Percentiles rank a stretch among this genome's conserved stretches.
Conservation (phyloP, 1,140 invertebrate species). For the Brachionus angularis region DNA sequence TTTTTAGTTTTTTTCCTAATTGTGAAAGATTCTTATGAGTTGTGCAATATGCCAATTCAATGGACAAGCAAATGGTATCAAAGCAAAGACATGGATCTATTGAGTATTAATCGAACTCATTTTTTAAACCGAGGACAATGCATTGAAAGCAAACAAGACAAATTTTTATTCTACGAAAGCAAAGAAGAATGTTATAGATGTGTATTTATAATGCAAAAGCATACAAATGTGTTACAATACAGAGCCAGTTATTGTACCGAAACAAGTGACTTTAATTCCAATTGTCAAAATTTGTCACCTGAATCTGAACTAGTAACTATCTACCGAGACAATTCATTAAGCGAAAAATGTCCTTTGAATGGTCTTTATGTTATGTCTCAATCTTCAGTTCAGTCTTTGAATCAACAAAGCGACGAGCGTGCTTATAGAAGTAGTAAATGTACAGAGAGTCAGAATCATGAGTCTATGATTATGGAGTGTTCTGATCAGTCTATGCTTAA, state of each 20-base stretch:
- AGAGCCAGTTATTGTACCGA: slow-evolving; percentile 29
- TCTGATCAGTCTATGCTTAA: slow-evolving; percentile 42
- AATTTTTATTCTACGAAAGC: not conserved
- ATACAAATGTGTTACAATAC: slow-evolving; percentile 37
- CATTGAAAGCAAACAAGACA: not conserved
- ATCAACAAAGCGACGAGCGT: not conserved
- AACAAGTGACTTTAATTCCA: not conserved
- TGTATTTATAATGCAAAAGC: slow-evolving; percentile 42
- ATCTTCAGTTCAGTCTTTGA: not conserved
- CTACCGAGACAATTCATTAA: not conserved
- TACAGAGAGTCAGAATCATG: not conserved
- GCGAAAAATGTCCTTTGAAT: slow-evolving; percentile 26
- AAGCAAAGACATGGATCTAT: no score
- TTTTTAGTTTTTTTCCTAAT: no score
- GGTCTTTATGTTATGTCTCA: slow-evolving; percentile 21
- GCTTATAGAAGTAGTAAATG: slow-evolving; percentile 1
- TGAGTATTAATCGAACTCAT: no score
- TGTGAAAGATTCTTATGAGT: no score
- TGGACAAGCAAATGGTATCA: no score
- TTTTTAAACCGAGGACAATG: no score
- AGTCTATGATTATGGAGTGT: slow-evolving; percentile 13
- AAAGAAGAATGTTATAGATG: slow-evolving; percentile 26
- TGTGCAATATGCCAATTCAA: no score
- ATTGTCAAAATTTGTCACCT: slow-evolving; percentile 43
- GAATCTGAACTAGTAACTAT: slow-evolving; percentile 31